Base-by-base conservation (phyloP, 2,797 vertebrate species). In the Pseudochaenichthys georgianus region DNA sequence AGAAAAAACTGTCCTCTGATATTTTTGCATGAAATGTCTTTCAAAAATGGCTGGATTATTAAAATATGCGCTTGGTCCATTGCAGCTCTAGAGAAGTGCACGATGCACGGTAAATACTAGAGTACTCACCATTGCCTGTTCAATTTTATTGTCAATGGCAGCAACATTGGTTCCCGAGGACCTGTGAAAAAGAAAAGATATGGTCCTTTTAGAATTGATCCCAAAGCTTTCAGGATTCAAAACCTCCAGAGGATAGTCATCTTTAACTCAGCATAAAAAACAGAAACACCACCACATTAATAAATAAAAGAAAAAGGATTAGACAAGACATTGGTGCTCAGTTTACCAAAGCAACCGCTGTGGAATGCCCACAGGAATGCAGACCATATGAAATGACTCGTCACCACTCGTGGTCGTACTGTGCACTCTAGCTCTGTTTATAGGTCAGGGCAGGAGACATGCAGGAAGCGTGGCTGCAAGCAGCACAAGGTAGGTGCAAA, bases 61-160 rank as follows among this genome's bases (percentile, higher is more conserved):
- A 38, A 38, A 38, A 38, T 38, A 38, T 38, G 34, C 34, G 8
- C 9, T 38, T 7, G 6, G 34, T 38, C 34, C 34, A 9, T 38
- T 38, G 34, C 8, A 0, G 34, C 34, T 38, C 34, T 2, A 9
- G 34, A 9, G 5, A 48, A 28, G 28, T 11, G 15, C 21, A 52
- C 3, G 12, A 67, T 68, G 7, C 66, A 5, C 3, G 1, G 11
- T 52, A 31, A 72, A 53, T 4, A 23, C 23, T 23, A 4, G 28
- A 84, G 58, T 51, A 97, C 98, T 98, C 92, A 99, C 98, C 98
- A 99, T 99, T 83, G 98, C 98, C 95, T 99, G 98, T 94, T 99
- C 98, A 92, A 99, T 99, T 96, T 99, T 99, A 95, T 99, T 99
- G 94, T 99, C 98, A 89, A 99, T 99, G 95, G 98, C 98, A 93